Base-by-base conservation (phyloP, 2,113 vertebrate genomes). In the Charina bottae region DNA sequence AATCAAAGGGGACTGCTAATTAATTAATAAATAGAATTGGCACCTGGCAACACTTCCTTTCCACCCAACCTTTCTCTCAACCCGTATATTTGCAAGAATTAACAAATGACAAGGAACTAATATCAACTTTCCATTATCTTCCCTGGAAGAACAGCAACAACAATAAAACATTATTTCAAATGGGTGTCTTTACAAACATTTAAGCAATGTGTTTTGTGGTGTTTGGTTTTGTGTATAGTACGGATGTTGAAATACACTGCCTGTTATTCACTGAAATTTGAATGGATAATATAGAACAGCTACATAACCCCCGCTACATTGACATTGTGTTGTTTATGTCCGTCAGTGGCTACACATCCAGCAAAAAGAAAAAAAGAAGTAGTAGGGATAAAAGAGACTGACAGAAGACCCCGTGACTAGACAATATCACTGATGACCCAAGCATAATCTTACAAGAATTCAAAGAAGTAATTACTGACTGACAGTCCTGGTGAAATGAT, bases 21-120 rank as follows among this genome's bases (percentile, higher is more conserved):
- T 87, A 91, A 91, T 88, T 88, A 78, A 88, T 88, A 83, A 78
- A 64, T 88, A 78, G 85, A 91, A 24, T 49, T 62, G 83, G 83
- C 90, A 59, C 54, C 37, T 83, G 26, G 37, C 26, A 28, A n/a
- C 15, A 23, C 64, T 59, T 59, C 37, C 17, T 13, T 24, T 19
- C 37, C 37, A 12, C 28, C 33, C 24, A 46, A 37, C 1, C 37
- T 88, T 59, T 83, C 72, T 78, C n/a, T 56, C 55, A 72, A 37
- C 12, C 19, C 21, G 17, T 64, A 86, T 33, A 10, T 90, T 64
- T 85, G 49, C 28, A 85, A 33, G 37, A 37, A 64, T 85, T 90
- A 85, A 90, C 24, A 85, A 85, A 90, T 60, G 2, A 28, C 19
- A 62, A 90, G 33, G 58, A 90, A 59, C 42, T 53, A 64, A 85